Base-by-base conservation (phyloP, 2,797 vertebrate genomes). In the Argentina silus region DNA sequence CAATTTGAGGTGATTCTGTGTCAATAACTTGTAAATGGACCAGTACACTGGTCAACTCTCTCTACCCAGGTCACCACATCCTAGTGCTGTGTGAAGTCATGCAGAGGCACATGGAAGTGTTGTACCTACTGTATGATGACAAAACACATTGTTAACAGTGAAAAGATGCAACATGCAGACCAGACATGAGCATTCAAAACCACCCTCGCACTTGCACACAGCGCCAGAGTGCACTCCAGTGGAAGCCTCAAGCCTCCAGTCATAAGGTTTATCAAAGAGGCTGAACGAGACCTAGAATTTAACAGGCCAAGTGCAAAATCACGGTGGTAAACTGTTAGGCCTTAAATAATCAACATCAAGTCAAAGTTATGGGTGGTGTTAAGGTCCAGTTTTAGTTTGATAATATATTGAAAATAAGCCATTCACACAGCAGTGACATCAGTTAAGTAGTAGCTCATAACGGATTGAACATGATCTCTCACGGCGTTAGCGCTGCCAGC, bases 351-450 rank as follows among this genome's bases (percentile, higher is more conserved):
- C 27, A 36, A 36, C 27, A 36, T 36, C 27, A 4, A 36, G 27
- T 36, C 21, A n/a, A 61, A 61, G 59, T 61, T 61, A 61, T 27
- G 17, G 15, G 51, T 48, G 56, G 56, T 61, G 59, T 61, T 36
- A 61, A 21, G 42, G n/a, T 63, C 42, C 36, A 43, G 15, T 44
- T 36, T 63, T 63, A 63, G 3, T 14, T n/a, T n/a, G 61, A 63
- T 7, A 62, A 61, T 36, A 5, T 42, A 2, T 12, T 59, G 9
- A 27, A 10, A 59, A 59, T 21, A 19, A 59, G 21, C 55, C 17
- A 59, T 59, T 59, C 56, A 59, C 55, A 53, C 51, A 57, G 55
- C 2, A 19, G 19, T 17, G 17, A 19, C 63, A 47, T 65, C 63
- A 48, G 44, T 47, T 19, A 21, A 48, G 63, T 10, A 48, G 47